These are phyloP conservation scores for Pelobates cultripes DNA, from an alignment of 2,797 vertebrate genomes.

Conservation along the genomic window DNA sequence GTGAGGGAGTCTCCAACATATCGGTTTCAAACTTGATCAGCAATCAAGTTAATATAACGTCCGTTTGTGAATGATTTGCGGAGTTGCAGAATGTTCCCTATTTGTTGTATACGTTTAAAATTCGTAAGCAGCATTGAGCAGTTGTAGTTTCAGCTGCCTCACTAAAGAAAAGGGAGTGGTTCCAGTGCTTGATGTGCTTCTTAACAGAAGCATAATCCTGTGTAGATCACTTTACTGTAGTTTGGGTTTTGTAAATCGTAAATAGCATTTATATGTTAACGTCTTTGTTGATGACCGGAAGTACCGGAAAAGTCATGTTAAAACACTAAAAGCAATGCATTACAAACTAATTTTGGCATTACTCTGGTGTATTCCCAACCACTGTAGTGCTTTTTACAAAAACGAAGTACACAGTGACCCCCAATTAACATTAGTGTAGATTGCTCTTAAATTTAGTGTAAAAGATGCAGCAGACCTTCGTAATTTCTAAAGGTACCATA, in stretches of 20 bases:
- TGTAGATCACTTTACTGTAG: background rate
- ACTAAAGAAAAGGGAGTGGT: background rate
- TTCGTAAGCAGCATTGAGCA: slow-evolving; percentile 1
- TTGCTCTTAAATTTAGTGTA: background rate
- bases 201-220: slow-evolving; percentile 8
- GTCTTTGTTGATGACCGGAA: background rate
- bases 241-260: slow-evolving; percentile 4
- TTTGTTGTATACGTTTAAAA: slow-evolving; percentile 9
- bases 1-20: slow-evolving; percentile 13
- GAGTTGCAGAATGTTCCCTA: slow-evolving; percentile 1
- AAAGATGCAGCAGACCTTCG: background rate
- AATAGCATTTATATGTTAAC: background rate
- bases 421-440: background rate
- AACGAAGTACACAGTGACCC: background rate
- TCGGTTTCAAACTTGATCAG: slow-evolving; percentile 7
- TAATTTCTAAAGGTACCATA: background rate
- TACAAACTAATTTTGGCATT: background rate
- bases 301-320: background rate
- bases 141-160: slow-evolving; percentile 1
- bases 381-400: background rate
- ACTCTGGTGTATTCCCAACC: background rate
- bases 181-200: background rate
- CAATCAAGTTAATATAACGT: slow-evolving; percentile 2
- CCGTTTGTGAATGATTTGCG: background rate
- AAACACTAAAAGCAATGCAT: background rate